Conservation (phyloP, 2,113 vertebrate species). For the Paracanthobrama guichenoti region DNA sequence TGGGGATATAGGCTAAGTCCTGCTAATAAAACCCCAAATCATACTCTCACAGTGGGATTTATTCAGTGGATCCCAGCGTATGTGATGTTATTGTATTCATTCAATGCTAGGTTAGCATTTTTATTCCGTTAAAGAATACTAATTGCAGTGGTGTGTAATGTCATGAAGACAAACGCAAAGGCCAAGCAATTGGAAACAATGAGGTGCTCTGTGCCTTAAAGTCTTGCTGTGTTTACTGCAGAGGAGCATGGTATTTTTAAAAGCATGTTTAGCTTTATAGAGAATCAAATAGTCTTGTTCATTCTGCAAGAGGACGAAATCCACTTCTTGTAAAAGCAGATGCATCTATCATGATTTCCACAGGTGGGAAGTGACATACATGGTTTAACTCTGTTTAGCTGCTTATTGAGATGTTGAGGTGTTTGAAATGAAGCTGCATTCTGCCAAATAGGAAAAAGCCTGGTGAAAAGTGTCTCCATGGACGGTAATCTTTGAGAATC, state of each 20-base stretch:
- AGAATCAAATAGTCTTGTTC: constrained; percentile 39
- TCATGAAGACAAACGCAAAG: constrained; percentile 29
- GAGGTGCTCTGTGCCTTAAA: constrained; percentile 21
- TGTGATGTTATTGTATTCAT: neutral
- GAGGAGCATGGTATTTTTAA: constrained; percentile 27
- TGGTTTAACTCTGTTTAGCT: neutral
- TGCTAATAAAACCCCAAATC: constrained; percentile 3
- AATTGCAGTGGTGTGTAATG: constrained; percentile 10
- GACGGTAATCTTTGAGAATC: constrained; percentile 2
- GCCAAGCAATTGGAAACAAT: constrained; percentile 38
- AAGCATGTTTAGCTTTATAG: constrained; percentile 44
- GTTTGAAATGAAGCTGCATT: constrained; percentile 4
- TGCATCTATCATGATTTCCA: constrained; percentile 44
- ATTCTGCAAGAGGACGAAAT: constrained; percentile 47
- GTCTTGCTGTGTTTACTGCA: constrained; percentile 44
- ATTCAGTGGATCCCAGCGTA: neutral
- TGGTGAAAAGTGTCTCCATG: constrained; percentile 17
- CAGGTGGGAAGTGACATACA: constrained; percentile 37
- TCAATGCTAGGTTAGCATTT: constrained; percentile 11
- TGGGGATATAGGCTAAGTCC: neutral
- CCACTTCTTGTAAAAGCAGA: constrained; percentile 42
- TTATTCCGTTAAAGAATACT: neutral
- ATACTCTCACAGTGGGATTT: neutral
- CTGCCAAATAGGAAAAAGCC: neutral
- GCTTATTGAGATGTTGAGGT: neutral